phyloP scores from a whole-genome alignment of 2,113 vertebrate species.

The Cygnus buccinator region DNA sequence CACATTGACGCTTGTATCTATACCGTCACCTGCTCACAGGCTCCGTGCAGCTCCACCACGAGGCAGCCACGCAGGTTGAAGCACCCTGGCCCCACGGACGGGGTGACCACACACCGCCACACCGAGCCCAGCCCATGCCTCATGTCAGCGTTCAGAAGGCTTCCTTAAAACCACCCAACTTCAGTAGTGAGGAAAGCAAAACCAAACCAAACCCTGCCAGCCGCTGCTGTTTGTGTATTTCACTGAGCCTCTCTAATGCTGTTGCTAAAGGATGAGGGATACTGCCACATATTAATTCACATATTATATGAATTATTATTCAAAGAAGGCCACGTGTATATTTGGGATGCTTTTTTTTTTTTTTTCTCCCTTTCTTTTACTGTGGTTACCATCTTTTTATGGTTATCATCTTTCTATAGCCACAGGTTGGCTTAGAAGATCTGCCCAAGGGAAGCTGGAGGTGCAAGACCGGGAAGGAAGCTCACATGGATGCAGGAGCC shows the following conservation, averaged over 20 bases:
- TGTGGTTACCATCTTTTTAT: no score
- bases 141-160: not conserved
- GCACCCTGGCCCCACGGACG: no score
- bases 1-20: not conserved
- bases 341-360: no score
- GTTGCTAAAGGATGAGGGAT: not conserved
- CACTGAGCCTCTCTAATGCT: not conserved
- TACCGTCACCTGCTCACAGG: not conserved
- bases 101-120: fast-evolving
- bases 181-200: not conserved
- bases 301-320: not conserved
- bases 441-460: not conserved
- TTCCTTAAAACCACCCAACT: not conserved
- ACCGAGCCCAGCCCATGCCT: not conserved
- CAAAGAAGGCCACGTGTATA: not conserved
- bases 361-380: no score
- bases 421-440: not conserved
- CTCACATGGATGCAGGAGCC: not conserved
- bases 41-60: not conserved
- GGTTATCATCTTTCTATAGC: no score
- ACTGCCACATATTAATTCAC: not conserved
- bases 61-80: not conserved
- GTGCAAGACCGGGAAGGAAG: not conserved
- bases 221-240: not conserved
- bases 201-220: not conserved